Percentiles rank a stretch among this genome's conserved stretches.
phyloP scores from a whole-genome alignment of 2,113 vertebrate species.

The Sinocyclocheilus anshuiensis region DNA sequence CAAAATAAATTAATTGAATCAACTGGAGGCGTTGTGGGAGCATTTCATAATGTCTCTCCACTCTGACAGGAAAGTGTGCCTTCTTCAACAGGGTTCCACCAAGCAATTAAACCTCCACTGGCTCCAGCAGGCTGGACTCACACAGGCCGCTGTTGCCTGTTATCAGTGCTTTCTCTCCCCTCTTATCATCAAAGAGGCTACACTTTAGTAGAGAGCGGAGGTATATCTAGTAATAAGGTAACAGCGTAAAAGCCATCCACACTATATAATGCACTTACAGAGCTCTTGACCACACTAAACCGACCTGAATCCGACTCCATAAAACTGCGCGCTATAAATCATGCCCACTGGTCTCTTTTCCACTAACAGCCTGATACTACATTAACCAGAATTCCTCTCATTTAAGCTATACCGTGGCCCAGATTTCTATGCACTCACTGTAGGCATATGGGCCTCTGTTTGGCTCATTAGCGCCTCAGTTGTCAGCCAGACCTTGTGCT shows the following conservation, averaged over 20 bases:
- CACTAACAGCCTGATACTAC: conserved; percentile 43
- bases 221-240: conserved; percentile 67
- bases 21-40: conserved; percentile 72
- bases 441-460: conserved; percentile 46
- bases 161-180: conserved; percentile 70
- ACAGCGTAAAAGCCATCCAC: conserved; percentile 71
- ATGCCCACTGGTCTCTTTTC: conserved; percentile 28
- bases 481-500: conserved; percentile 64
- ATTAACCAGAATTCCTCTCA: conserved; percentile 57
- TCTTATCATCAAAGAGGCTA: conserved; percentile 76
- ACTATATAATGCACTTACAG: conserved; percentile 72
- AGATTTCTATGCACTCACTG: conserved; percentile 41
- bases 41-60: conserved; percentile 71
- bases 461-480: conserved; percentile 64
- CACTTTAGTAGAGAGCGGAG: conserved; percentile 74
- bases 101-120: conserved; percentile 76
- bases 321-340: conserved; percentile 24
- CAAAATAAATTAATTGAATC: conserved; percentile 76
- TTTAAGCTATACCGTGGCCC: conserved; percentile 17
- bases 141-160: conserved; percentile 69
- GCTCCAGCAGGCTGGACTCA: conserved; percentile 64
- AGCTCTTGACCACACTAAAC: conserved; percentile 51
- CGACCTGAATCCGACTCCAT: conserved; percentile 35
- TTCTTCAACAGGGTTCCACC: conserved; percentile 76
- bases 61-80: conserved; percentile 63